phyloP scores from a whole-genome alignment of 2,797 vertebrate genomes.

The Uromys caudimaculatus region DNA sequence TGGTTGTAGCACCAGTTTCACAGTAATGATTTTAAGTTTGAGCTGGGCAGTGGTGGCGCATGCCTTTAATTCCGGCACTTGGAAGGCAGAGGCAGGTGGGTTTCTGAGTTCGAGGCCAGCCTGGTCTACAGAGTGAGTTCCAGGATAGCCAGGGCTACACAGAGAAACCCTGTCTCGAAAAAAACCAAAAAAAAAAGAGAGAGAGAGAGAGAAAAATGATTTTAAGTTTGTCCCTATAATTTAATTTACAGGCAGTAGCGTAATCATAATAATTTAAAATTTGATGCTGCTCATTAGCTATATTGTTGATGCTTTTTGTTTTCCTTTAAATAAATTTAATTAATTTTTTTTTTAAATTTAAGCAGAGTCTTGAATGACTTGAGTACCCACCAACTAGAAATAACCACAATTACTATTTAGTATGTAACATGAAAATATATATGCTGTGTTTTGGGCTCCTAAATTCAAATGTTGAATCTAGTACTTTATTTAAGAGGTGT shows the following conservation, averaged over 20 bases:
- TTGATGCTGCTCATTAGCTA: not conserved
- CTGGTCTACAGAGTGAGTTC: no score
- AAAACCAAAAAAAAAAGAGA: no score
- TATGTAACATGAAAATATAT: not conserved
- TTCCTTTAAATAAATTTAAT: not conserved
- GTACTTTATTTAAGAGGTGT: not conserved
- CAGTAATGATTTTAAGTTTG: not conserved
- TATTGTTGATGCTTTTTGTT: not conserved
- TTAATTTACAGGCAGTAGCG: not conserved
- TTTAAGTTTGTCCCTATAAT: not conserved
- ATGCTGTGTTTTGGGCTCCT: not conserved
- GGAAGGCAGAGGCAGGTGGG: no score
- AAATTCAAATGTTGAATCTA: slow-evolving; percentile 43
- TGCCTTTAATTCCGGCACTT: no score
- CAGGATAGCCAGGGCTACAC: no score
- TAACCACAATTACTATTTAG: not conserved
- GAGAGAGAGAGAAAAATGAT: no score
- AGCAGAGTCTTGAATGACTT: not conserved
- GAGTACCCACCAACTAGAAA: not conserved
- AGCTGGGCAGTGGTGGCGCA: no score
- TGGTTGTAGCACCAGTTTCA: not conserved
- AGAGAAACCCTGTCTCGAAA: no score
- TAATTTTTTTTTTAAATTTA: not conserved
- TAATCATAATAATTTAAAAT: not conserved
- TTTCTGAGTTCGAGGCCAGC: no score